Base-by-base conservation (phyloP, 2,113 vertebrate genomes). In the Odocoileus hemionus region DNA sequence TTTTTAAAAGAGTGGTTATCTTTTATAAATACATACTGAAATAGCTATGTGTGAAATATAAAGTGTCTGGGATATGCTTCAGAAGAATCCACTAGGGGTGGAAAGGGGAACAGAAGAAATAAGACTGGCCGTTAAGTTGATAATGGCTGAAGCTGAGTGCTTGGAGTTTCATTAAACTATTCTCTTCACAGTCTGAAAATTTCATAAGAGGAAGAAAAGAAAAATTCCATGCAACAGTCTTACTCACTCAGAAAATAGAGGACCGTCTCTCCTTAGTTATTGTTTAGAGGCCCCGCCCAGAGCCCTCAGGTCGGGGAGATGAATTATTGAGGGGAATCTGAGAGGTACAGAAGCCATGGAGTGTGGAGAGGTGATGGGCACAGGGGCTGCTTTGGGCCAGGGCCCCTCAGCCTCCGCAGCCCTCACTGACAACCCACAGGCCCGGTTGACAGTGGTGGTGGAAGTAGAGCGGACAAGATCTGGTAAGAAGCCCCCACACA, bases 311-410 rank as follows among this genome's bases (percentile, higher is more conserved):
- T 55, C 43, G 61, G 55, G 57, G 55, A 26, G 28, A 52, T 98
- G 85, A 97, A 98, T 98, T 98, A 98, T 97, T 98, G 55, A 98
- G 76, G 14, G 79, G 26, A 94, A 97, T n/a, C 39, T 36, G 94
- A 96, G 97, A 89, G 19, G 50, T 86, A 25, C 12, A 43, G 84
- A 67, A 91, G 95, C 45, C 76, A 95, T 45, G 76, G 86, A 94
- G 70, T 15, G 4, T 7, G 52, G 58, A 43, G 39, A 96, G 83
- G 74, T 0, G 2, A 89, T 47, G 26, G 88, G 47, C 4, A 0
- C 64, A 47, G 86, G 7, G 26, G 25, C 55, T 54, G 64, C 26
- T n/a, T 54, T 2, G 47, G 43, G 9, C 64, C 61, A 39, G 86
- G 89, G n/a, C 39, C 47, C 55, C 57, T 84, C 89, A 47, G 89